Percentiles rank a stretch among this genome's conserved stretches.
Conservation (phyloP, 2,113 vertebrate species). For the Psittacara wagleri region DNA sequence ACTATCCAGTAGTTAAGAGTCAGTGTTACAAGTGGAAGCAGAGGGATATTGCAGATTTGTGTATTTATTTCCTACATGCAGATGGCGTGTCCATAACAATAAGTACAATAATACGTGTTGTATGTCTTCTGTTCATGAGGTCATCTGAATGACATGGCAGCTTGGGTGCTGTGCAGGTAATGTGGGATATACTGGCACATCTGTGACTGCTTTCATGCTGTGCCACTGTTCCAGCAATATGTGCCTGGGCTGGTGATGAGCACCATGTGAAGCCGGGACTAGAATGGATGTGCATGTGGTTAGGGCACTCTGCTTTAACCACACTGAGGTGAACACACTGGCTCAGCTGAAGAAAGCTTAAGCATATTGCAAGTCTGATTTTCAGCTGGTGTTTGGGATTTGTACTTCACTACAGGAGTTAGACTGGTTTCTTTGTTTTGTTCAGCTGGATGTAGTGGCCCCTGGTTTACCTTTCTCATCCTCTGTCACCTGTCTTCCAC, state of each 20-base stretch:
- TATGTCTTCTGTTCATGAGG: not conserved
- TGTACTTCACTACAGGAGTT: not conserved
- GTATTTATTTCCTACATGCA: not conserved
- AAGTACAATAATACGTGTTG: not conserved
- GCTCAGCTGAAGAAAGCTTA: not conserved
- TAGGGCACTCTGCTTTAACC: not conserved
- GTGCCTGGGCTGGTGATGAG: not conserved
- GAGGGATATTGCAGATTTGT: not conserved
- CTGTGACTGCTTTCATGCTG: not conserved
- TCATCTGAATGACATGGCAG: not conserved
- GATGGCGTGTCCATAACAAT: not conserved
- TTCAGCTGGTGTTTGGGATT: not conserved
- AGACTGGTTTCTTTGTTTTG: not conserved
- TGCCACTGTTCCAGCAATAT: not conserved
- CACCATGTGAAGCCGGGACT: not conserved
- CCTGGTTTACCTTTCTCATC: not conserved
- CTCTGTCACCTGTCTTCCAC: not conserved
- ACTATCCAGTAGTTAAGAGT: not conserved
- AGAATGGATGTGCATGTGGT: accelerated
- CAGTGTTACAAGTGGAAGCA: not conserved
- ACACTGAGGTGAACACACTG: accelerated
- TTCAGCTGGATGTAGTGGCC: not conserved
- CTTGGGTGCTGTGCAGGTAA: not conserved
- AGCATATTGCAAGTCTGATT: accelerated
- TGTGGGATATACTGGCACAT: not conserved